Percentiles rank a stretch among this genome's conserved stretches.
phyloP scores from a whole-genome alignment of 2,797 vertebrate genomes.

The Psittacula derbiana region DNA sequence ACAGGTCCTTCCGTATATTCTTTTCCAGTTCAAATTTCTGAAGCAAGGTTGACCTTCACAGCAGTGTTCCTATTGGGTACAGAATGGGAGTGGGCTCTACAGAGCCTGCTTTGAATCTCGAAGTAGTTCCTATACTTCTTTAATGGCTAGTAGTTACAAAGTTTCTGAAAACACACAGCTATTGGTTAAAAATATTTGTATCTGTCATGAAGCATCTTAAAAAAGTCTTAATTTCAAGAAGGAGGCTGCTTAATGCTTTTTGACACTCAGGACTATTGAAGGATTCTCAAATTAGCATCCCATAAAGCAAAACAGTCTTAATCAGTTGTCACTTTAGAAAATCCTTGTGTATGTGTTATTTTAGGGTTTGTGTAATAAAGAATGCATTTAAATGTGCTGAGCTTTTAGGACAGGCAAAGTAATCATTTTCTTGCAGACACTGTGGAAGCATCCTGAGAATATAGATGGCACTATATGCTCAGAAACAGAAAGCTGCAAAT shows the following conservation, averaged over 20 bases:
- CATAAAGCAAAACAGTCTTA: neutral
- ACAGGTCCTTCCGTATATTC: neutral
- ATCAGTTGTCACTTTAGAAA: slow-evolving; percentile 1
- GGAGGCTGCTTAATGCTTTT: neutral
- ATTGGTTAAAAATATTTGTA: neutral
- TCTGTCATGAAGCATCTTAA: neutral
- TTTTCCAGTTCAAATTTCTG: neutral
- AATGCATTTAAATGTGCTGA: neutral
- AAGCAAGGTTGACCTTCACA: neutral
- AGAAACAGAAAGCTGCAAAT: neutral
- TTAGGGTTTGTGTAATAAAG: neutral
- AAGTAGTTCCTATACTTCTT: neutral
- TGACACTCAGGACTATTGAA: neutral
- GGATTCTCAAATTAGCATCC: neutral
- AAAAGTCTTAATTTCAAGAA: neutral
- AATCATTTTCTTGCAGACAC: neutral
- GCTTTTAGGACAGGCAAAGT: neutral
- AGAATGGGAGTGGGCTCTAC: neutral
- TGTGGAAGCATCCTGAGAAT: slow-evolving; percentile 32
- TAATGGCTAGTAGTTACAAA: neutral
- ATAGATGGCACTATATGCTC: slow-evolving; percentile 29
- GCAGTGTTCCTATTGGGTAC: neutral
- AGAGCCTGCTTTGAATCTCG: neutral
- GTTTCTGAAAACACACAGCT: neutral
- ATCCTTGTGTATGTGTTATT: neutral